A percentile compares a stretch with the other conserved stretches of the same genome.
Conservation (phyloP, 92 coral and sea anemone species). For the Paramuricea clavata region DNA sequence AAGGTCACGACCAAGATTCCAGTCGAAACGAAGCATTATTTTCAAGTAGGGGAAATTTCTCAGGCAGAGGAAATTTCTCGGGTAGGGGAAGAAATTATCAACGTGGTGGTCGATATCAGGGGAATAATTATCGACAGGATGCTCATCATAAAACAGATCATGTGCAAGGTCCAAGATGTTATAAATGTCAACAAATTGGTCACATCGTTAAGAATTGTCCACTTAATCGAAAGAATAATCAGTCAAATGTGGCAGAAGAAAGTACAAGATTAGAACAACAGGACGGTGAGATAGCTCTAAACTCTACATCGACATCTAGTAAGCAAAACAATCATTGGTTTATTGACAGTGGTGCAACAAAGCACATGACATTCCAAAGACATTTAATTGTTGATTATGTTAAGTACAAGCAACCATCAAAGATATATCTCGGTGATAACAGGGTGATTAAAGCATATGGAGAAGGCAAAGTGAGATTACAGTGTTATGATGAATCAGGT, state of each 20-base stretch:
- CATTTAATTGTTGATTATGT: not conserved
- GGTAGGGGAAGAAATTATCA: not conserved
- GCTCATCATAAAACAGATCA: not conserved
- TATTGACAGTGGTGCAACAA: slow-evolving; percentile 67
- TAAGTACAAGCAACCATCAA: slow-evolving; percentile 13
- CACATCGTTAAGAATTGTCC: slow-evolving; percentile 63
- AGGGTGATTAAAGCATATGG: slow-evolving; percentile 35
- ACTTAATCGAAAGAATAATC: slow-evolving; percentile 4
- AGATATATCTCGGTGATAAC: slow-evolving; percentile 44
- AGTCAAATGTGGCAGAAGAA: slow-evolving; percentile 11
- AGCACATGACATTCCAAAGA: slow-evolving; percentile 55
- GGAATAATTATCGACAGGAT: not conserved
- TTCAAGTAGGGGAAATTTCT: no score
- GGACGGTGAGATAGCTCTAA: slow-evolving; percentile 28
- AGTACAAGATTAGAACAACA: not conserved
- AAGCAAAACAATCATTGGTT: slow-evolving; percentile 53
- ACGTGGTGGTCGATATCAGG: not conserved
- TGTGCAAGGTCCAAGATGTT: not conserved
- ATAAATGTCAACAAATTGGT: not conserved
- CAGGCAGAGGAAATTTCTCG: not conserved
- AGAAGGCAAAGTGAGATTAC: no score
- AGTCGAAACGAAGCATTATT: slow-evolving; percentile 1
- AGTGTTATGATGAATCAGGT: not conserved
- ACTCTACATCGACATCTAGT: slow-evolving; percentile 23
- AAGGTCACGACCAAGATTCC: no score